These are phyloP conservation scores for Orientallactaga sibirica DNA, from an alignment of 2,797 vertebrate genomes.

Conservation along the genomic window DNA sequence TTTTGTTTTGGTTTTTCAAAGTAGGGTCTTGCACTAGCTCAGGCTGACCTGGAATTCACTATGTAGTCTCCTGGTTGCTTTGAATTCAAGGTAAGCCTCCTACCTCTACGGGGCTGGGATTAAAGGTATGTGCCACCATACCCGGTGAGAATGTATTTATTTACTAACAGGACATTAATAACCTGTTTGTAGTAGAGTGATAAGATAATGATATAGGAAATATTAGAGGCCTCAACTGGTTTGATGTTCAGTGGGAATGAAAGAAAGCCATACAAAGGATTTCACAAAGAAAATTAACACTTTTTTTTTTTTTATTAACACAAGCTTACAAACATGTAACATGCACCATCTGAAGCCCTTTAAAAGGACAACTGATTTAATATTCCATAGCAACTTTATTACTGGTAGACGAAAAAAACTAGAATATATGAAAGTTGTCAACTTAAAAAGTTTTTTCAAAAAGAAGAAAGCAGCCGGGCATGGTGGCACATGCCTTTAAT, in stretches of 20 bases:
- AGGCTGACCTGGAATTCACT: too few relatives aligned
- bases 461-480: too few relatives aligned
- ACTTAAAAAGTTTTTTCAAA: too few relatives aligned
- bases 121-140: too few relatives aligned
- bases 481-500: too few relatives aligned
- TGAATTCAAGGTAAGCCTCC: too few relatives aligned
- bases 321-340: conserved; percentile 5
- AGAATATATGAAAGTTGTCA: too few relatives aligned
- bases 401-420: background rate
- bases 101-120: too few relatives aligned
- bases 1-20: too few relatives aligned
- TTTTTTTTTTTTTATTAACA: conserved; percentile 21
- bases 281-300: conserved; percentile 37
- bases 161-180: conserved; percentile 34
- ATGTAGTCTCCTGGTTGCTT: too few relatives aligned
- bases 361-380: background rate
- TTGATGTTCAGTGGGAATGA: conserved; percentile 49
- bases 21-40: too few relatives aligned
- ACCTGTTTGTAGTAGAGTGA: background rate
- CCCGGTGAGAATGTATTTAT: background rate
- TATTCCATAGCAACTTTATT: conserved; percentile 40
- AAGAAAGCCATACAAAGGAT: conserved; percentile 35
- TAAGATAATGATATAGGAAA: conserved; percentile 37
- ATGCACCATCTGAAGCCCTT: conserved; percentile 21
- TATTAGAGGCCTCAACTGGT: conserved; percentile 22